Evolutionary conservation across 1,140 invertebrate genomes (phyloP).

Genomic region (Heliconius eleuchia): DNA sequence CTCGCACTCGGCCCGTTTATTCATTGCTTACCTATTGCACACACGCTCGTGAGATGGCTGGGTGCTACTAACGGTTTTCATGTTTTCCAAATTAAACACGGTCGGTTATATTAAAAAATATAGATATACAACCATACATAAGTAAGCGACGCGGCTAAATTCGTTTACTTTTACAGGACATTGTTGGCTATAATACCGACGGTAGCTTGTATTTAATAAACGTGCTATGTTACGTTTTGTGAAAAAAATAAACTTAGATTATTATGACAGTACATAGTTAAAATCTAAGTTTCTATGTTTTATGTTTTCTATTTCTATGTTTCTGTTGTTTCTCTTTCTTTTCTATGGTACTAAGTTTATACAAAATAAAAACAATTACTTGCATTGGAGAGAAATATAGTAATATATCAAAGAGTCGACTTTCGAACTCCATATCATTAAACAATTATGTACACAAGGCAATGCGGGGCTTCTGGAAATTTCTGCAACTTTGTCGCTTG

Average conservation of each 20-base stretch:
- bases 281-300: neutral
- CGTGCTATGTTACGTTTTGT: neutral
- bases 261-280: neutral
- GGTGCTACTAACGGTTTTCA: slow-evolving; percentile 43
- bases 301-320: neutral
- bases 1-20: slow-evolving; percentile 70
- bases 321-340: too few species aligned
- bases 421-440: neutral
- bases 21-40: slow-evolving; percentile 80
- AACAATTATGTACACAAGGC: slow-evolving; percentile 13
- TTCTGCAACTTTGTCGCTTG: slow-evolving; percentile 21
- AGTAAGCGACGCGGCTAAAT: neutral
- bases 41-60: slow-evolving; percentile 55
- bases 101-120: slow-evolving; percentile 13
- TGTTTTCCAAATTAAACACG: slow-evolving; percentile 13
- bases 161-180: slow-evolving; percentile 6
- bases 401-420: neutral
- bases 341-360: too few species aligned
- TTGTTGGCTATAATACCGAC: neutral
- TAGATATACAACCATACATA: neutral
- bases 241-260: neutral
- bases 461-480: slow-evolving; percentile 4
- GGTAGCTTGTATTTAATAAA: neutral
- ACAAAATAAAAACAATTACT: too few species aligned
- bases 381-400: neutral